Evolutionary conservation across 2,113 vertebrate genomes (phyloP).

Genomic region (Tachycineta bicolor): DNA sequence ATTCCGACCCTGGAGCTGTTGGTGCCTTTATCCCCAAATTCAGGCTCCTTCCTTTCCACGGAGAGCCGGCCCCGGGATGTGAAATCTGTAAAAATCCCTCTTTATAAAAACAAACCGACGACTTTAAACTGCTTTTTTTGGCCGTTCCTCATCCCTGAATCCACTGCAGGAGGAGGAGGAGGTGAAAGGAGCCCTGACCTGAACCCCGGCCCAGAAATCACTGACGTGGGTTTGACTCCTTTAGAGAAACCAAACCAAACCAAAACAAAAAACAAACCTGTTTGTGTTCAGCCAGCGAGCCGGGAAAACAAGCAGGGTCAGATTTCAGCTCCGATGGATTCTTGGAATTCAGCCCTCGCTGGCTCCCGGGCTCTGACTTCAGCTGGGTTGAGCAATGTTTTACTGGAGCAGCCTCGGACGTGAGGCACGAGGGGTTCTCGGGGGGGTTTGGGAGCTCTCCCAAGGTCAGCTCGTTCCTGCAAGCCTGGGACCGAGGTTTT

Average conservation of each 20-base stretch:
- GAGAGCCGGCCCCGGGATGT: not conserved
- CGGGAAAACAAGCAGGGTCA: conserved; percentile 1
- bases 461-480: not conserved
- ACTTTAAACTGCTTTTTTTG: not conserved
- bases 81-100: not conserved
- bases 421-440: not conserved
- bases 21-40: not conserved
- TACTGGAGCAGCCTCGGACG: not conserved
- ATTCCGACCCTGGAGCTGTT: accelerated
- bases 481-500: not conserved
- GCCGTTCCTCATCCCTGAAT: not conserved
- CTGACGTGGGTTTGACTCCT: not conserved
- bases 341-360: not conserved
- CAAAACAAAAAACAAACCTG: not conserved
- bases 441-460: not conserved
- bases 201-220: not conserved
- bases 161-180: not conserved
- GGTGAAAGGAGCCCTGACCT: not conserved
- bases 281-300: not conserved
- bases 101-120: not conserved
- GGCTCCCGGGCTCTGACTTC: not conserved
- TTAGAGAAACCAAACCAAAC: not conserved
- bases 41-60: accelerated
- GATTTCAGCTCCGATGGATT: conserved; percentile 1
- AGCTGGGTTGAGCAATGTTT: conserved; percentile 7